phyloP scores from a whole-genome alignment of 2,113 vertebrate species.

The Hippotragus niger region DNA sequence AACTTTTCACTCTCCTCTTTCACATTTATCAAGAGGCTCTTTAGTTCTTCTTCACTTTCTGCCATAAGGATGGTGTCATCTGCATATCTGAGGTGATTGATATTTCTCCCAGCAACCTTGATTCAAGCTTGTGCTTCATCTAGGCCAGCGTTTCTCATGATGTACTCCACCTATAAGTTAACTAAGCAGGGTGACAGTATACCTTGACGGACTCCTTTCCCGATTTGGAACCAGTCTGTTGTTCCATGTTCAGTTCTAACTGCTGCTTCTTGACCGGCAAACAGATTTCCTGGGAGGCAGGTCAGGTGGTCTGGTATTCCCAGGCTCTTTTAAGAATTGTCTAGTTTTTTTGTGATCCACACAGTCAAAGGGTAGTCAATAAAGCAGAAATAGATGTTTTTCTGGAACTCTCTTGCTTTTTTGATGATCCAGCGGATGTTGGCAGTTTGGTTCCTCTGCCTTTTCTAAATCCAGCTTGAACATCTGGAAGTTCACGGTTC shows the following conservation, averaged over 20 bases:
- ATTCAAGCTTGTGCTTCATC: not conserved
- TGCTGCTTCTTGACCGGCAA: not conserved
- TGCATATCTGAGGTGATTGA: not conserved
- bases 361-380: not conserved
- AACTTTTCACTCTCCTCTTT: not conserved
- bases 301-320: not conserved
- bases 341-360: not conserved
- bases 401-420: not conserved
- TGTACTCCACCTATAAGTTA: not conserved
- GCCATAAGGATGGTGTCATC: not conserved
- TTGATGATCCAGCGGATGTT: not conserved
- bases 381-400: not conserved
- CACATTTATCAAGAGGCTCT: not conserved
- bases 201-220: not conserved
- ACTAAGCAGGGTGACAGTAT: not conserved
- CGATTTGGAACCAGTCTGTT: not conserved
- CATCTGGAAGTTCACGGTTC: not conserved
- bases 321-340: not conserved
- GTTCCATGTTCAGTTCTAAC: not conserved
- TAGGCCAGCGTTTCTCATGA: not conserved
- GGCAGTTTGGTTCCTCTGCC: not conserved
- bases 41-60: not conserved
- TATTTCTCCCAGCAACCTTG: not conserved
- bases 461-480: not conserved
- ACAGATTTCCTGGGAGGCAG: not conserved